phyloP scores from a whole-genome alignment of 2,797 vertebrate genomes.

The Amblyopsis hoosieri region DNA sequence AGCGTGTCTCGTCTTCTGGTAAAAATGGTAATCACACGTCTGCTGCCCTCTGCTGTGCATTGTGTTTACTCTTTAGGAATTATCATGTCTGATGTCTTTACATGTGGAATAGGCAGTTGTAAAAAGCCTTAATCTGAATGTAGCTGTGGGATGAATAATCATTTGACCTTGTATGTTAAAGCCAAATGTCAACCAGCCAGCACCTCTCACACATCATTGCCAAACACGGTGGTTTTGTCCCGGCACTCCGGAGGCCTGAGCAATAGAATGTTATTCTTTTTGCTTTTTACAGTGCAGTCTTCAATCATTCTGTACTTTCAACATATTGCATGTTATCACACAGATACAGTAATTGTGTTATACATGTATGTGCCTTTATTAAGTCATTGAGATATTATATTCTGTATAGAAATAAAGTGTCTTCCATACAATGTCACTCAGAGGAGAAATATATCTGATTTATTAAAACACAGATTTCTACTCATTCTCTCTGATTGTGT shows the following conservation, averaged over 20 bases:
- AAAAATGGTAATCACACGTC: conserved; percentile 25
- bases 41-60: background rate
- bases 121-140: background rate
- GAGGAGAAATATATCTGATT: conserved; percentile 70
- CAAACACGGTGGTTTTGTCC: conserved; percentile 18
- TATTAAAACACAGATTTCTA: conserved; percentile 81
- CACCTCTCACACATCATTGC: conserved; percentile 5
- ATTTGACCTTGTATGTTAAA: conserved; percentile 23
- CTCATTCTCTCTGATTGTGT: conserved; percentile 29
- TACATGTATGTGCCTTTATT: conserved; percentile 63
- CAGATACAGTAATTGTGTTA: conserved; percentile 51
- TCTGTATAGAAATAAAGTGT: conserved; percentile 78
- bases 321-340: conserved; percentile 47
- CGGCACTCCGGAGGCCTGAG: conserved; percentile 15
- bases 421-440: conserved; percentile 67
- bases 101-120: conserved; percentile 3
- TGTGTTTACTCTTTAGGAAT: conserved; percentile 48
- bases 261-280: conserved; percentile 27
- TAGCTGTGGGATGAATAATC: conserved; percentile 23
- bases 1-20: conserved; percentile 39
- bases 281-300: conserved; percentile 53
- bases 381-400: conserved; percentile 54
- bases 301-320: conserved; percentile 65
- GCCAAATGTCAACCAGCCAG: conserved; percentile 23
- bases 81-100: background rate